These are phyloP conservation scores for Lipotes vexillifer DNA, from an alignment of 2,113 vertebrate species.

Conservation along the genomic window DNA sequence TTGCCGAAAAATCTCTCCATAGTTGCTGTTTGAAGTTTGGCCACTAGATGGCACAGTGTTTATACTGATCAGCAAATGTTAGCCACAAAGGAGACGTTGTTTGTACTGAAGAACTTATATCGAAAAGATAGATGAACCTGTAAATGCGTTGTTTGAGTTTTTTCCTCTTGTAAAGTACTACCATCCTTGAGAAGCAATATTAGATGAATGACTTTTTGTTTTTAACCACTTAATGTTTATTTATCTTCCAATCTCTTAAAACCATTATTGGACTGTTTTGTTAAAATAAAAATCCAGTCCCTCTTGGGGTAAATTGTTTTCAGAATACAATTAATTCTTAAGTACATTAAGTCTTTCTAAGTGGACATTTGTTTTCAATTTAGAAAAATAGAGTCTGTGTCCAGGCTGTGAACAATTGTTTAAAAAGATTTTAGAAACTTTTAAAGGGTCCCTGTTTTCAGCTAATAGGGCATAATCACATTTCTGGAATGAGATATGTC, in stretches of 20 bases:
- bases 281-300: slow-evolving; percentile 48
- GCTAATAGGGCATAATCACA: slow-evolving; percentile 57
- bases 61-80: not conserved
- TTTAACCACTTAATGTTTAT: slow-evolving; percentile 22
- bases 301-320: slow-evolving; percentile 60
- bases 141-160: not conserved
- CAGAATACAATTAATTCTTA: slow-evolving; percentile 56
- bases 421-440: slow-evolving; percentile 56
- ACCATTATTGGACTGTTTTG: not conserved
- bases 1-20: not conserved
- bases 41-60: slow-evolving; percentile 78
- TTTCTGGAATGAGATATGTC: not conserved
- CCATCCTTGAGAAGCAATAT: not conserved
- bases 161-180: not conserved
- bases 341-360: slow-evolving; percentile 43
- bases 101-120: not conserved
- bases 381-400: not conserved
- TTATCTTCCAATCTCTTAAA: slow-evolving; percentile 48
- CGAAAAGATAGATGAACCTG: not conserved
- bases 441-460: slow-evolving; percentile 46
- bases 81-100: rapidly evolving
- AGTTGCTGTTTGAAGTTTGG: slow-evolving; percentile 53
- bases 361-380: slow-evolving; percentile 49
- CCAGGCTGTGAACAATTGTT: slow-evolving; percentile 57
- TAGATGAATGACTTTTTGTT: slow-evolving; percentile 14